A percentile compares a stretch with the other conserved stretches of the same genome.
These are phyloP conservation scores for Nyctibius bracteatus DNA, from an alignment of 2,113 vertebrate species.

Conservation along the genomic window DNA sequence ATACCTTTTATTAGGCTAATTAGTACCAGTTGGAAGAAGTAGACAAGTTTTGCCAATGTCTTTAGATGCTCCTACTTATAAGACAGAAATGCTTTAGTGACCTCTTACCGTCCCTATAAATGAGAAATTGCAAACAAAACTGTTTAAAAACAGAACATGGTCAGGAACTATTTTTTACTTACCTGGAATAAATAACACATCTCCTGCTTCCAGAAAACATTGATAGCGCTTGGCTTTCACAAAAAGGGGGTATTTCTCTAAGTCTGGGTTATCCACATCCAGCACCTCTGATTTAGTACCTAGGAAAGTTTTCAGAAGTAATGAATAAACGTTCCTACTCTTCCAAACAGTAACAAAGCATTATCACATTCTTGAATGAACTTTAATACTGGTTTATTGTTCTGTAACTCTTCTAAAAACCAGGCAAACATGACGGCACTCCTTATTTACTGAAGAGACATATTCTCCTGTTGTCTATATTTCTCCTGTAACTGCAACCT, in stretches of 20 bases:
- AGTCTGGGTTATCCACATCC: constrained; percentile 88
- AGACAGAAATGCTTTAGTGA: background rate
- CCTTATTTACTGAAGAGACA: background rate
- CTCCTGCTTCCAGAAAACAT: constrained; percentile 86
- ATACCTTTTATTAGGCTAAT: background rate
- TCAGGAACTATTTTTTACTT: background rate
- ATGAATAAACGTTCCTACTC: background rate
- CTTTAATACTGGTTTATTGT: background rate
- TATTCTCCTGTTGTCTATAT: background rate
- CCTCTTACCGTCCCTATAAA: background rate
- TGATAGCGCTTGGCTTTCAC: constrained; percentile 83
- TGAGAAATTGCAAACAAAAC: background rate
- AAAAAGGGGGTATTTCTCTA: constrained; percentile 89
- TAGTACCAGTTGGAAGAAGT: background rate
- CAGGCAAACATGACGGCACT: background rate
- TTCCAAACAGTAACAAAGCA: background rate
- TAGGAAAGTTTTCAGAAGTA: constrained; percentile 59
- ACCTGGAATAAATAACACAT: constrained; percentile 97
- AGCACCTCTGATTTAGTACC: constrained; percentile 93
- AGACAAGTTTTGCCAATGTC: background rate
- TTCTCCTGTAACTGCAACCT: background rate
- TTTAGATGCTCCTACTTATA: background rate
- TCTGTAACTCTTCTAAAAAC: background rate
- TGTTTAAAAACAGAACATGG: background rate
- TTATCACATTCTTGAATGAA: background rate